These are phyloP conservation scores for Phalloptychus januarius DNA, from an alignment of 2,797 vertebrate genomes.

Conservation along the genomic window DNA sequence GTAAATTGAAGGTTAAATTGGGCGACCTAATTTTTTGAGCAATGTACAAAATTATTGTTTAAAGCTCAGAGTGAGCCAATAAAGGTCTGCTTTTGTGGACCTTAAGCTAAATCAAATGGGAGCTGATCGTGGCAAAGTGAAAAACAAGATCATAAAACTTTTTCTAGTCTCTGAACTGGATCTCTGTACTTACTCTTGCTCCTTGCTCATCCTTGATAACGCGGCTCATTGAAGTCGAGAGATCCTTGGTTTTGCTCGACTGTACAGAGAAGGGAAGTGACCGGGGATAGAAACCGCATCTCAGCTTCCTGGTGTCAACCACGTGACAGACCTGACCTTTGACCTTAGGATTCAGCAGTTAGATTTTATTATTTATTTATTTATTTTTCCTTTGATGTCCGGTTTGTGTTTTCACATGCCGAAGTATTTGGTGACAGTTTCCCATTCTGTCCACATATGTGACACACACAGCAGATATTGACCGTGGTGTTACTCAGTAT, in stretches of 20 bases:
- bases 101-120: neutral
- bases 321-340: conserved; percentile 70
- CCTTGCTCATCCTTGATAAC: conserved; percentile 40
- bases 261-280: conserved; percentile 15
- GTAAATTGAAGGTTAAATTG: neutral
- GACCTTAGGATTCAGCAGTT: conserved; percentile 27
- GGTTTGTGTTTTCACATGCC: neutral
- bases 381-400: neutral
- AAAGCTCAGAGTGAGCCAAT: neutral
- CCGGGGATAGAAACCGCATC: conserved; percentile 27
- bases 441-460: conserved; percentile 3
- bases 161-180: neutral
- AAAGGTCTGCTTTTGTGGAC: neutral
- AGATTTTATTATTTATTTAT: neutral
- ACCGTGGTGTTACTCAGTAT: conserved; percentile 49
- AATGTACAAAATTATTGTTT: neutral
- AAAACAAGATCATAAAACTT: neutral
- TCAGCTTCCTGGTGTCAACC: conserved; percentile 64
- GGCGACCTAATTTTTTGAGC: neutral
- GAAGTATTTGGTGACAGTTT: neutral
- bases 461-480: conserved; percentile 14
- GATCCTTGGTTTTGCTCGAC: conserved; percentile 22
- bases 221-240: conserved; percentile 4
- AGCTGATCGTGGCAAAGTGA: rapidly evolving
- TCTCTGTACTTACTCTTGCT: conserved; percentile 59